phyloP scores from a whole-genome alignment of 2,113 vertebrate genomes.

The Dasyprocta punctata region DNA sequence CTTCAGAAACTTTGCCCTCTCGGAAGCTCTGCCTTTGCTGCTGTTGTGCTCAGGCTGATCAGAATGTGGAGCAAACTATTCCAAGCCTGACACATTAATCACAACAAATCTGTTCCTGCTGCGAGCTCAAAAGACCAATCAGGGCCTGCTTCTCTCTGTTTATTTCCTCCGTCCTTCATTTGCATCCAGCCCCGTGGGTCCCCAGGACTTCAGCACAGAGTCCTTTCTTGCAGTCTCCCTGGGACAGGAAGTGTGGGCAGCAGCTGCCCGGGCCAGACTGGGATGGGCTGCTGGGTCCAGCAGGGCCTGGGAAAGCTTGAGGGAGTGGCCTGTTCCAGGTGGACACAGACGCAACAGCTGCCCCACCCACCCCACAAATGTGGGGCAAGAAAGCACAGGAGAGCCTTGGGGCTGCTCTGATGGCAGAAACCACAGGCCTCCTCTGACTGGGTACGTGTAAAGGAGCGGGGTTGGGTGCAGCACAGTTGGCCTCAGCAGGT shows the following conservation, averaged over 20 bases:
- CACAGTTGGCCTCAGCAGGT: not conserved
- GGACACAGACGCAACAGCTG: not conserved
- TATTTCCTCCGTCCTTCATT: not conserved
- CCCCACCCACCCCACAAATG: no score
- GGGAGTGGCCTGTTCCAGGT: not conserved
- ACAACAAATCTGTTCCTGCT: conserved; percentile 50
- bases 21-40: conserved; percentile 31
- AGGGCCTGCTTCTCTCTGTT: not conserved
- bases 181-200: conserved; percentile 16
- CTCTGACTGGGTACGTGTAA: not conserved
- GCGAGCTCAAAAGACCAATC: not conserved
- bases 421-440: not conserved
- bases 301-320: accelerated
- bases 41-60: conserved; percentile 43
- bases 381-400: not conserved
- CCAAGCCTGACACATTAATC: conserved; percentile 47
- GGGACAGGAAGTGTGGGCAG: not conserved
- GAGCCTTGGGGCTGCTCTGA: not conserved
- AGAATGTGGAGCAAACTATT: conserved; percentile 7
- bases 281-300: not conserved
- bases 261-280: not conserved
- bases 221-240: not conserved
- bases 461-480: not conserved
- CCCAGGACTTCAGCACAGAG: not conserved
- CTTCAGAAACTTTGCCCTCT: not conserved